Base-by-base conservation (phyloP, 2,113 vertebrate genomes). In the Stigmatopora nigra region DNA sequence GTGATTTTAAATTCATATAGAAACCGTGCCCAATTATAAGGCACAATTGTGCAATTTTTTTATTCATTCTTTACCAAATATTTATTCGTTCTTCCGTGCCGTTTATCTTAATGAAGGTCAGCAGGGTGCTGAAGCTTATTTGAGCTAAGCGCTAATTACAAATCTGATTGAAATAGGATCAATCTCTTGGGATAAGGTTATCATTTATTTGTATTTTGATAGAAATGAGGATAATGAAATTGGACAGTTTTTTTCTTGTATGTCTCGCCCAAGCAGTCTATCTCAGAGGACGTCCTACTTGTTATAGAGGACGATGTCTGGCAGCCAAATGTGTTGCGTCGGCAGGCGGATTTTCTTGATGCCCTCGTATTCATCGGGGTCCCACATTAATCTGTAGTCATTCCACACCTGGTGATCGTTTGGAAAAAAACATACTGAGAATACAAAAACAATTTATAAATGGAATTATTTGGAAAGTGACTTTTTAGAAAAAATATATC, bases 231-330 rank as follows among this genome's bases (percentile, higher is more conserved):
- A 25, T 35, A 55, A n/a, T 38, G n/a, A 72, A 59, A 63, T 16
- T 63, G 57, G 13, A 66, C 49, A 25, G 67, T n/a, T 17, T 58
- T 58, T 45, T 17, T 58, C 52, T 45, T 47, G 51, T 22, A 10
- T 63, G 51, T 63, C 47, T 55, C 45, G 46, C 44, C 35, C 15
- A 68, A 67, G 78, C 61, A 65, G 44, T 74, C 57, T 59, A 36
- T 70, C 69, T 66, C 44, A 55, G 19, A 65, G 14, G 14, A 49
- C 56, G 22, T 38, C 59, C 0, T 78, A 92, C 91, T 92, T 92
- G 81, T 92, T 92, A 75, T 92, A 92, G 57, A 92, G 89, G 53
- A 92, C 89, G 14, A 92, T 92, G 82, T 92, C 91, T 7, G 91
- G 90, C 65, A 92, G 81, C 91, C 91, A 92, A 77, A 92, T 91